Conservation (phyloP, 1,140 invertebrate species). For the Drosophila nikananu region DNA sequence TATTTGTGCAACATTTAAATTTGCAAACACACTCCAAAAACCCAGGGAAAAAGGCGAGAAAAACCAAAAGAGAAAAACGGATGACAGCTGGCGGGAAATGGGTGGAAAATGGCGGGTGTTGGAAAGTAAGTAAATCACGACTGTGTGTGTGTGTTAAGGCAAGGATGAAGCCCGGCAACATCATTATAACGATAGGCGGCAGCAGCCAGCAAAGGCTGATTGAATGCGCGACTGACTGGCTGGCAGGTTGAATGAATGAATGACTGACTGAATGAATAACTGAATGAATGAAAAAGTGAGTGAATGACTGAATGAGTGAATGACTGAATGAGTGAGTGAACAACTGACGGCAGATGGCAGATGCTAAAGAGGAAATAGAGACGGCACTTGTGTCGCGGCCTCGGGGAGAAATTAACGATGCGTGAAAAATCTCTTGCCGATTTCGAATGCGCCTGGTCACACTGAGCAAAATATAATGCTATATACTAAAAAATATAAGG, state of each 20-base stretch:
- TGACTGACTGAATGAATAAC: conserved; percentile 12
- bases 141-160: conserved; percentile 59
- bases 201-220: conserved; percentile 13
- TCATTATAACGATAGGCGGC: conserved; percentile 75
- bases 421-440: conserved; percentile 75
- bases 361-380: conserved; percentile 12
- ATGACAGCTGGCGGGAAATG: conserved; percentile 42
- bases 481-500: not conserved
- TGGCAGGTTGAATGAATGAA: conserved; percentile 14
- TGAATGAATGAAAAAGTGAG: conserved; percentile 27
- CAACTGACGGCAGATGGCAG: conserved; percentile 15
- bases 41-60: conserved; percentile 2
- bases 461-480: not conserved
- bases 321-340: conserved; percentile 49
- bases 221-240: conserved; percentile 48
- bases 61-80: conserved; percentile 14
- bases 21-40: conserved; percentile 53
- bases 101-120: conserved; percentile 4
- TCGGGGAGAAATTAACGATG: conserved; percentile 79
- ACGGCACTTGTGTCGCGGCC: conserved; percentile 53
- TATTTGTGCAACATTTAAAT: conserved; percentile 84
- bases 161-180: conserved; percentile 60
- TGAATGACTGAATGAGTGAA: conserved; percentile 60
- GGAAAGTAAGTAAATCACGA: conserved; percentile 75
- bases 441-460: conserved; percentile 43